Percentiles rank a stretch among this genome's conserved stretches.
Evolutionary conservation across 1,140 invertebrate species (phyloP).

Genomic region (Bombus haemorrhoidalis): DNA sequence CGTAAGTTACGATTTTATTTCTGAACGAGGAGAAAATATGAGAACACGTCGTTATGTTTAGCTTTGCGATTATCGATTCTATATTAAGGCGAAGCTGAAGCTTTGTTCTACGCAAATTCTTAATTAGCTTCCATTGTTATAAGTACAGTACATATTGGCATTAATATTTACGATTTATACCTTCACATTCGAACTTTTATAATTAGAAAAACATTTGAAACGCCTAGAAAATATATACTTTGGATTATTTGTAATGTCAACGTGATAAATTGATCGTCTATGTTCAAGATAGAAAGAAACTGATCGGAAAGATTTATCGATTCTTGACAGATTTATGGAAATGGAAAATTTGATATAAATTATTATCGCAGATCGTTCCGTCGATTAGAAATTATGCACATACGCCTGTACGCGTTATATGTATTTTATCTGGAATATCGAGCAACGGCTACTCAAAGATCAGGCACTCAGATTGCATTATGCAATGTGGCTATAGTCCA

Average conservation of each 20-base stretch:
- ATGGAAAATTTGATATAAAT: neutral
- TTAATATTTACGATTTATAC: too few species aligned
- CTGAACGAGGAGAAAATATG: neutral
- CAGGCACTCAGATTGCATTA: conserved; percentile 44
- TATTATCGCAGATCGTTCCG: neutral
- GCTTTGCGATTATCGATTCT: neutral
- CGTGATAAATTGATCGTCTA: neutral
- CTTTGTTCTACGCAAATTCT: neutral
- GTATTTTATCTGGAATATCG: conserved; percentile 1
- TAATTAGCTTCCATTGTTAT: too few species aligned
- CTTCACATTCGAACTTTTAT: too few species aligned
- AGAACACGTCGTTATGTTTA: neutral
- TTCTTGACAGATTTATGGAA: neutral
- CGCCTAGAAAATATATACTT: too few species aligned
- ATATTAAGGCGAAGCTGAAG: neutral
- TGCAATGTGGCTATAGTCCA: conserved; percentile 50
- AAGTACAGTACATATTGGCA: too few species aligned
- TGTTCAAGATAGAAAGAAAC: neutral
- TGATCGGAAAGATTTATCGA: neutral
- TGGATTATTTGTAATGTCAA: too few species aligned
- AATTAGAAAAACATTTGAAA: too few species aligned
- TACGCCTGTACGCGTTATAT: neutral
- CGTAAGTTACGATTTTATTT: too few species aligned
- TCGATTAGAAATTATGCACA: too few species aligned
- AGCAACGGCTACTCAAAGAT: neutral